Evolutionary conservation across 2,113 vertebrate species (phyloP), one percentile per base, ranked within the genome.

Genomic region (Gadus macrocephalus): DNA sequence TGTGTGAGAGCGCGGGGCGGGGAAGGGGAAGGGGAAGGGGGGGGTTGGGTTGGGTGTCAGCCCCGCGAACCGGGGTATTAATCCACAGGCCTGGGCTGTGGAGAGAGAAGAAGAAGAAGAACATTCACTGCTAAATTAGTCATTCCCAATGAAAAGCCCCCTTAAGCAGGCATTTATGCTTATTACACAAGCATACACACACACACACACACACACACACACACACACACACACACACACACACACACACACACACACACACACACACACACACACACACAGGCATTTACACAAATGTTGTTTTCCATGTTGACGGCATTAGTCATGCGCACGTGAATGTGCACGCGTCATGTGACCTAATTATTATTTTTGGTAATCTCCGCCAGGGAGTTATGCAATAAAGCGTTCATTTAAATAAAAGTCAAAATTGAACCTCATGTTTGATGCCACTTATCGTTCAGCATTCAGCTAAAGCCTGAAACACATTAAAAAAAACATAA

Each of bases 1-100:
- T 84, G 80, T 78, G 76, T 11, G 78, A 82, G 68, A 67, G 77
- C n/a, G 68, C 60, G 66, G 69, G 77, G 78, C 78, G 85, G 81
- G 80, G 15, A 3, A 2, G n/a, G 15, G 80, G 15, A 3, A 2
- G n/a, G 15, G 55, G 89, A 87, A 9, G 71, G 69, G 77, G 80
- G 82, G 79, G 85, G 82, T 78, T 16, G 85, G 82, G 78, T 16
- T 16, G 85, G 82, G 78, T 16, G 55, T 90, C 87, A 89, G 87
- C 80, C 78, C 83, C 86, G 86, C 85, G 88, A 89, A 89, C 89
- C 78, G 78, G 80, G 83, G 86, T 89, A 87, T 89, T 86, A 87
- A 87, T 87, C 82, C 12, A 9, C 42, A 49, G 42, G 42, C 84
- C 75, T 62, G 82, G 80, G 80, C 84, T 69, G 80, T 71, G 82